Percentiles rank a stretch among this genome's conserved stretches.
Evolutionary conservation across 2,888 invertebrate genomes (phyloP).

Genomic region (Celastrina argiolus): DNA sequence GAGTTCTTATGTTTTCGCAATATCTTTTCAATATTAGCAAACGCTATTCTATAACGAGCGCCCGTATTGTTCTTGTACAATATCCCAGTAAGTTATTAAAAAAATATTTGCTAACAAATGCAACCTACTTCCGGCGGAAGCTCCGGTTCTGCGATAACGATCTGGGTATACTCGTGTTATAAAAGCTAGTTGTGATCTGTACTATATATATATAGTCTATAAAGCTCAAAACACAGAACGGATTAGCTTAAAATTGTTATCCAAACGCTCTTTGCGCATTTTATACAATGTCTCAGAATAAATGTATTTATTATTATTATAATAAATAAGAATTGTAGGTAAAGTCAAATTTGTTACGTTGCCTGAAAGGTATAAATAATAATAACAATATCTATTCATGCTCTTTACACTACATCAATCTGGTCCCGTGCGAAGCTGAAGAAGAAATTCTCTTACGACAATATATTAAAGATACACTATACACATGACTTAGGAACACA

Average conservation of each 20-base stretch:
- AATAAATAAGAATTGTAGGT: too few species aligned
- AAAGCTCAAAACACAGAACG: neutral
- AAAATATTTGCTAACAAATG: constrained; percentile 6
- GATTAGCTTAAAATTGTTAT: neutral
- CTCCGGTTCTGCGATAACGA: neutral
- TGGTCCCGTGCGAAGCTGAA: too few species aligned
- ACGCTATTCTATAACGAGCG: neutral
- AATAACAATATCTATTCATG: too few species aligned
- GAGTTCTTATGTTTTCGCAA: neutral
- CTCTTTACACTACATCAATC: too few species aligned
- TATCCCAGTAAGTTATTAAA: constrained; percentile 5
- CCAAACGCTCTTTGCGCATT: too few species aligned
- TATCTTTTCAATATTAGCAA: neutral
- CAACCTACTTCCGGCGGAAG: neutral
- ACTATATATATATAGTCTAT: neutral
- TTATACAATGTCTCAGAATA: too few species aligned
- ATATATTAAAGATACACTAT: too few species aligned
- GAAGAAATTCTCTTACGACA: too few species aligned
- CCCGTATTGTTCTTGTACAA: neutral
- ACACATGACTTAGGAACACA: too few species aligned
- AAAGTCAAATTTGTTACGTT: too few species aligned
- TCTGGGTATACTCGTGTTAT: neutral
- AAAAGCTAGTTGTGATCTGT: neutral
- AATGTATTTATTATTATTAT: too few species aligned
- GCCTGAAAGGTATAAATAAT: too few species aligned